phyloP scores from a whole-genome alignment of 2,888 invertebrate species.

The Ornithoptera priamus region DNA sequence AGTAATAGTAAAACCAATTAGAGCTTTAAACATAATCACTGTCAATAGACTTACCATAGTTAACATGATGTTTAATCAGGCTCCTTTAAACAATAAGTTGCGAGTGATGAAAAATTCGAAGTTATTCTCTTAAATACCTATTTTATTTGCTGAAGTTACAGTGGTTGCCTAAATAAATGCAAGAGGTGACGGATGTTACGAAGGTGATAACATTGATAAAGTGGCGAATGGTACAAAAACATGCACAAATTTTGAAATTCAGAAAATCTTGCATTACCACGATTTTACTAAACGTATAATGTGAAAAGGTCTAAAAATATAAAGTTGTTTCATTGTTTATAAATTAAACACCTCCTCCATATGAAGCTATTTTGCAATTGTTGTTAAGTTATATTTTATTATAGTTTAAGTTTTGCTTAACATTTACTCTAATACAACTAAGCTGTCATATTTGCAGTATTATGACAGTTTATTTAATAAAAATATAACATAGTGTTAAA shows the following conservation, averaged over 20 bases:
- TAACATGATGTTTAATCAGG: background rate
- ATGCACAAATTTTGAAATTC: constrained; percentile 4
- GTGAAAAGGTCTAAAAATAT: too few relatives aligned
- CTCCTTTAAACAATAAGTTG: background rate
- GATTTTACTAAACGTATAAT: background rate
- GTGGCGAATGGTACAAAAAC: constrained; percentile 36
- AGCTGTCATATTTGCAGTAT: background rate
- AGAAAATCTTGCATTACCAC: background rate
- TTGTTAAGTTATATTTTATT: too few relatives aligned
- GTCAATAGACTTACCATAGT: constrained; percentile 54
- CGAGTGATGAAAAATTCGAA: constrained; percentile 36
- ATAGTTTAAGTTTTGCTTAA: too few relatives aligned
- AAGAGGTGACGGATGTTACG: constrained; percentile 43
- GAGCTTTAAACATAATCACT: too few relatives aligned
- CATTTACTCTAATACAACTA: too few relatives aligned
- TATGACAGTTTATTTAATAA: background rate
- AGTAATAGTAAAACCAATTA: too few relatives aligned
- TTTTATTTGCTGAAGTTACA: constrained; percentile 62
- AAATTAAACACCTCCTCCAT: too few relatives aligned
- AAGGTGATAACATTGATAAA: constrained; percentile 67
- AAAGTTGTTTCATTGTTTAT: too few relatives aligned
- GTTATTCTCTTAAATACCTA: constrained; percentile 63
- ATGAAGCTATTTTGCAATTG: too few relatives aligned
- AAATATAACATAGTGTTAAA: background rate
- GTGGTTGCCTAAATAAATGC: constrained; percentile 48